phyloP scores from a whole-genome alignment of 2,113 vertebrate genomes.

The Todiramphus saurophagus region DNA sequence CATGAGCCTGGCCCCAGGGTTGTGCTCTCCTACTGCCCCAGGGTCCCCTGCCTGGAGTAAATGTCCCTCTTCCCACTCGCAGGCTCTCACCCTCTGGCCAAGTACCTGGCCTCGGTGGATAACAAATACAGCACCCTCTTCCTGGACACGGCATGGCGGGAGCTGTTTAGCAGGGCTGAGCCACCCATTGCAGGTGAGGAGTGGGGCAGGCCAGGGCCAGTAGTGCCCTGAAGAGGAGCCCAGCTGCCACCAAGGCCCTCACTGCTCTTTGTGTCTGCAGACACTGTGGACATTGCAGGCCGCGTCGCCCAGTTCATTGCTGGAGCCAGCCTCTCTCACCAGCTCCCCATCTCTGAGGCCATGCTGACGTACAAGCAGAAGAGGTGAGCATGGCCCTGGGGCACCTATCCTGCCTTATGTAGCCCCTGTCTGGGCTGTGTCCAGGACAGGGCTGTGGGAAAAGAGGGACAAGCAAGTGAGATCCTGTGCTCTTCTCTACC shows the following conservation, averaged over 20 bases:
- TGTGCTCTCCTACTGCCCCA: not conserved
- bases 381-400: slow-evolving; percentile 74
- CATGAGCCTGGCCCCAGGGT: accelerated
- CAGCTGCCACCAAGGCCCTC: not conserved
- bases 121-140: slow-evolving; percentile 93
- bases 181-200: slow-evolving; percentile 83
- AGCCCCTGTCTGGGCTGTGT: not conserved
- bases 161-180: slow-evolving; percentile 89
- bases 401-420: accelerated
- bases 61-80: not conserved
- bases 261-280: not conserved
- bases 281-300: slow-evolving; percentile 81
- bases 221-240: not conserved
- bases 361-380: slow-evolving; percentile 99
- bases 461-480: not conserved
- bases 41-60: not conserved
- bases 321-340: slow-evolving; percentile 92
- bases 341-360: slow-evolving; percentile 95
- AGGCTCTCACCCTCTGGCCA: slow-evolving; percentile 94
- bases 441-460: not conserved
- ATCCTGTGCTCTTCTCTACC: accelerated
- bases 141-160: slow-evolving; percentile 92
- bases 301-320: slow-evolving; percentile 92
- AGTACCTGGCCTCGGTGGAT: slow-evolving; percentile 93
- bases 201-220: accelerated